Conservation (phyloP, 2,888 invertebrate genomes). For the Ommatoiulus sabulosus region DNA sequence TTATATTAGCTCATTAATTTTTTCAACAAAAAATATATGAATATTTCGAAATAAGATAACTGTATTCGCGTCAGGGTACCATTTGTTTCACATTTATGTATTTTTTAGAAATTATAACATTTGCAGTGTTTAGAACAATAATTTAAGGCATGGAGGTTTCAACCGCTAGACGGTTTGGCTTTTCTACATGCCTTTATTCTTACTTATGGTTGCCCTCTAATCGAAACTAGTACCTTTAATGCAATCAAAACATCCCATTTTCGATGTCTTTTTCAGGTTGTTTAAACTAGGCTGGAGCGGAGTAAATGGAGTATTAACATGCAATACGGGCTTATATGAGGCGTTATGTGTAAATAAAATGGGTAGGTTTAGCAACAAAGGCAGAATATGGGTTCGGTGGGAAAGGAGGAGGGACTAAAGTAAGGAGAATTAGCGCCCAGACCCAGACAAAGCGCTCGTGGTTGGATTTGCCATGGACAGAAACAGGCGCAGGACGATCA, state of each 20-base stretch:
- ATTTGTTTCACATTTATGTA: too few relatives aligned
- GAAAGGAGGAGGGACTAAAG: neutral
- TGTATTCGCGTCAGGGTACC: too few relatives aligned
- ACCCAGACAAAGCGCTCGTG: neutral
- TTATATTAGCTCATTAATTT: too few relatives aligned
- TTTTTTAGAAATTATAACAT: too few relatives aligned
- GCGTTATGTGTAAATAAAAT: slow-evolving; percentile 30
- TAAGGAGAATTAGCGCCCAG: neutral
- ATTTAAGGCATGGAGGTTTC: too few relatives aligned
- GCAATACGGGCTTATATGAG: slow-evolving; percentile 12
- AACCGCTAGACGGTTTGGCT: neutral
- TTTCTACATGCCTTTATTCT: neutral
- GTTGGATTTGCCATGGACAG: neutral
- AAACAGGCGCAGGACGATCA: slow-evolving; percentile 36
- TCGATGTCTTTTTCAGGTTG: neutral
- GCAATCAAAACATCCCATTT: neutral
- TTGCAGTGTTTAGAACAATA: too few relatives aligned
- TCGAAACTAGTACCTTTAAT: slow-evolving; percentile 3
- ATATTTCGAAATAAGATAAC: too few relatives aligned
- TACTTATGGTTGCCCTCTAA: neutral
- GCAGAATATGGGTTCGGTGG: neutral
- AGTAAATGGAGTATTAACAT: slow-evolving; percentile 28
- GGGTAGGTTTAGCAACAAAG: slow-evolving; percentile 37
- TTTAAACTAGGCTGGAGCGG: neutral
- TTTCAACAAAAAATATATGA: too few relatives aligned